Base-by-base conservation (phyloP, 2,113 vertebrate genomes). In the Petrocephalus zakoni region DNA sequence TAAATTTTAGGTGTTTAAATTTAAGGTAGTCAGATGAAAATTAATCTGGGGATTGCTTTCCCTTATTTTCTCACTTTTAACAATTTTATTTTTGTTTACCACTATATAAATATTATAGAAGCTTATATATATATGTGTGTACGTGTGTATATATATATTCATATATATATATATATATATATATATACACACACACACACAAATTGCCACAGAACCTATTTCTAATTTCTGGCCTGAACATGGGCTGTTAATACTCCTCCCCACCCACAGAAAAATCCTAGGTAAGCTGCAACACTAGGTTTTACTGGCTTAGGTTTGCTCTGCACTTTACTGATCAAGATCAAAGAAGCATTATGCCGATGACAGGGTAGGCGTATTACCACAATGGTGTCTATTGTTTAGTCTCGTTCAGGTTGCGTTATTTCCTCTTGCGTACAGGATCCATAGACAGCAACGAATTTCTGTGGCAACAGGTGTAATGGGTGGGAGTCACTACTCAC, bases 331-430 rank as follows among this genome's bases (percentile, higher is more conserved):
- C 37, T 87, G 68, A 89, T 87, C 82, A 89, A 90, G 88, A 87
- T 92, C 92, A 90, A 90, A 90, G 89, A 93, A 93, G 91, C 89
- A 92, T 92, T 93, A 91, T 93, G 91, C 88, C 91, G 92, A 93
- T 91, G 93, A 92, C 90, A 92, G 91, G 90, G 92, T 89, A 78
- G 90, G 90, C 49, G 34, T 75, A 46, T 88, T 68, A 87, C 87
- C 46, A 95, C 93, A 95, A 94, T 93, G 90, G 92, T 25, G 88
- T 64, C 89, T 89, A 93, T 95, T 95, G 95, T 95, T 89, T 91
- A 90, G 90, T 90, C 89, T 88, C 88, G 89, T 87, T 90, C 89
- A 89, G 93, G 95, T 94, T 29, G 58, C 93, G 93, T 93, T 88
- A 92, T 92, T 94, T 93, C 91, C 94, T 89, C 90, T 89, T 93